A percentile compares a stretch with the other conserved stretches of the same genome.
phyloP scores from a whole-genome alignment of 2,113 vertebrate species.

The Psittacula cyanocephala region DNA sequence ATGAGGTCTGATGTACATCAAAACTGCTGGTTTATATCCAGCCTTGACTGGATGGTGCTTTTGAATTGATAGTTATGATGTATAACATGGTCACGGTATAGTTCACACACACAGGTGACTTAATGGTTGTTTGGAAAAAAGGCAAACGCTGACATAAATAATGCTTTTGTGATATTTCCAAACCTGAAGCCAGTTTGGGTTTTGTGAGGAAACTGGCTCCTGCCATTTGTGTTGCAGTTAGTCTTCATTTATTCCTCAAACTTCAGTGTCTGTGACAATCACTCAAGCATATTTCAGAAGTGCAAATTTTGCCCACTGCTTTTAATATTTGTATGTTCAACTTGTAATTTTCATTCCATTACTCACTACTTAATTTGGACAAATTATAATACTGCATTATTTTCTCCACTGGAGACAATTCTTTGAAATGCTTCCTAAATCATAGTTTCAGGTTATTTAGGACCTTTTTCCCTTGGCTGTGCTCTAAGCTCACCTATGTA shows the following conservation, averaged over 20 bases:
- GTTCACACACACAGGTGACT: background rate
- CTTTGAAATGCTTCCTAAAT: background rate
- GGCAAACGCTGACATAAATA: background rate
- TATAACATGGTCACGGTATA: background rate
- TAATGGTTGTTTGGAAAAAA: background rate
- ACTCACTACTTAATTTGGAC: background rate
- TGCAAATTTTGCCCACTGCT: background rate
- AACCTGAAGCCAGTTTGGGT: background rate
- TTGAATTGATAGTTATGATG: background rate
- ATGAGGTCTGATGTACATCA: background rate
- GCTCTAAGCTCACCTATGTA: background rate
- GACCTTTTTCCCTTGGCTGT: background rate
- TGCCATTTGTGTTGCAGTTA: background rate
- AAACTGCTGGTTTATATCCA: background rate
- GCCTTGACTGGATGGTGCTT: background rate
- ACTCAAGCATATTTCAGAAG: background rate
- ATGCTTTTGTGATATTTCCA: background rate
- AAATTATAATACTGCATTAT: background rate
- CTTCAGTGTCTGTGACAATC: background rate
- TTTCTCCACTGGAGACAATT: background rate
- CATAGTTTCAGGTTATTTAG: background rate
- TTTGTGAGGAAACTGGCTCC: background rate
- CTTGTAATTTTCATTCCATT: background rate
- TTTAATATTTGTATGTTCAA: background rate
- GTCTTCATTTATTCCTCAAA: background rate